A percentile compares a stretch with the other conserved stretches of the same genome.
Conservation (phyloP, 2,113 vertebrate genomes). For the Pantherophis guttatus region DNA sequence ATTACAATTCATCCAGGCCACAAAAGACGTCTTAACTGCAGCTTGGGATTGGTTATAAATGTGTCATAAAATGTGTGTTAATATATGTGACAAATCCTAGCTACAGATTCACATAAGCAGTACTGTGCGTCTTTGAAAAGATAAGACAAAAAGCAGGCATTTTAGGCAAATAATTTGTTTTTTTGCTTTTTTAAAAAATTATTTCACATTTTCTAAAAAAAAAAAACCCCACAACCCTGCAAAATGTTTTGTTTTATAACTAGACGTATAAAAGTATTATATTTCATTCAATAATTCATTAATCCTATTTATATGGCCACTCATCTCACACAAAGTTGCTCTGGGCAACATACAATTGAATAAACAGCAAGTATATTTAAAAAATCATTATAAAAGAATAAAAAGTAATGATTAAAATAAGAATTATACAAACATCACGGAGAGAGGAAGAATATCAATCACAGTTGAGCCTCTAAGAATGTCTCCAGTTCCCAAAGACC, state of each 20-base stretch:
- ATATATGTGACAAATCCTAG: background rate
- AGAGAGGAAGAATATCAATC: background rate
- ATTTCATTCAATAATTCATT: background rate
- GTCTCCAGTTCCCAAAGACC: background rate
- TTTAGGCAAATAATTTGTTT: background rate
- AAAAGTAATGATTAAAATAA: background rate
- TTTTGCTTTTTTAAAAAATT: background rate
- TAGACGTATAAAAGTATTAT: background rate
- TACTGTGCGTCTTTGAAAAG: background rate
- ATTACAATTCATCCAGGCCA: background rate
- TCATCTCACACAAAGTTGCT: background rate
- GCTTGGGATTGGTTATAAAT: slow-evolving; percentile 5
- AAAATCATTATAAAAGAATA: background rate
- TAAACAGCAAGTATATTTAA: background rate
- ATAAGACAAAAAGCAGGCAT: background rate
- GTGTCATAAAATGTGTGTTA: background rate
- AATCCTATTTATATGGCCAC: background rate
- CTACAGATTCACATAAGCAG: background rate
- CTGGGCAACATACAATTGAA: background rate
- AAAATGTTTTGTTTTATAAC: background rate
- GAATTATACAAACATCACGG: background rate
- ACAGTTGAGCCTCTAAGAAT: background rate
- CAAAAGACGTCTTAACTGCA: background rate
- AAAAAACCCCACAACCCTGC: background rate
- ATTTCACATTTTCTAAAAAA: background rate